Evolutionary conservation across 2,113 vertebrate species (phyloP), one percentile per base, ranked within the genome.

Genomic region (Ascaphus truei): DNA sequence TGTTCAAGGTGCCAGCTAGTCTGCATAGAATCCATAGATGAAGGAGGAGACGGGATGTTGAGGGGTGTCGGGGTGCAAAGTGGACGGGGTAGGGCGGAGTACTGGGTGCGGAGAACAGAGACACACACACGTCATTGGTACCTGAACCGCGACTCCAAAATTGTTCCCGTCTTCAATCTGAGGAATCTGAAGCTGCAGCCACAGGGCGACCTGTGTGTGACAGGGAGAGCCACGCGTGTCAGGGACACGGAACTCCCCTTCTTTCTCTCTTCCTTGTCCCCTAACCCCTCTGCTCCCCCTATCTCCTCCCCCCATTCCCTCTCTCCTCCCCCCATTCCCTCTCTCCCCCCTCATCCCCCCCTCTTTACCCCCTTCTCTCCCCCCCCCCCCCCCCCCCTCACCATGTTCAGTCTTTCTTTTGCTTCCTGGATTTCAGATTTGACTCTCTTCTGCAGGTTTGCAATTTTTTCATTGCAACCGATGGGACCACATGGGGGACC

Each of bases 131-230:
- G 15, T 7, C 27, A 20, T n/a, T 29, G 82, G 15, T 7, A 96
- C 93, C 92, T 96, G 94, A 10, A 96, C 93, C 1, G 93, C 91
- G 33, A 96, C 94, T n/a, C 94, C 94, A 65, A 96, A 96, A 78
- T 96, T 95, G 77, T 96, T 93, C 0, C 94, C 94, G 34, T 96
- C 94, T 61, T 96, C 93, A 79, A 96, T 93, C 72, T 80, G 89
- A 8, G 94, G 94, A 57, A 96, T 89, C 73, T 93, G 92, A 7
- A 96, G 91, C 27, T 96, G 93, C 41, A 96, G 74, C 94, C 94
- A 96, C 75, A 93, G 90, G 1, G 92, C 90, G 61, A 95, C 92
- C 94, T 96, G 65, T 41, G 15, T 11, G 50, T 29, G 23, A 47
- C 51, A 13, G 8, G 22, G 30, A 6, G 26, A 30, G 39, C n/a